phyloP scores from a whole-genome alignment of 1,140 invertebrate species.

The Zaprionus ghesquierei region DNA sequence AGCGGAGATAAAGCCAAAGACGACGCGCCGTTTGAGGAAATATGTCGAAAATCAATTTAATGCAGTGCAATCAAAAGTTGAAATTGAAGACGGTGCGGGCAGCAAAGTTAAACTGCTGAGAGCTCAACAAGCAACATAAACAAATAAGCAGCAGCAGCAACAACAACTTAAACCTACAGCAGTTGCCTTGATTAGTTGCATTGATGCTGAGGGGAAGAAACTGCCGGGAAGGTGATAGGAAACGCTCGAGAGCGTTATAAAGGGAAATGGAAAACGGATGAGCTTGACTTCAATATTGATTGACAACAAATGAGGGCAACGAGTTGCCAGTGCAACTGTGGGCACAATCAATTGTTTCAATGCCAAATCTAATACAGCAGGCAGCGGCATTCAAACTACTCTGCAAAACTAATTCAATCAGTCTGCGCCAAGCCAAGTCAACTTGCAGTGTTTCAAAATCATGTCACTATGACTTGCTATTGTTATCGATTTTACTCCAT shows the following conservation, averaged over 20 bases:
- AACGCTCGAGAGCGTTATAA: background rate
- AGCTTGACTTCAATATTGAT: conserved; percentile 13
- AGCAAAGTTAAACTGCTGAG: conserved; percentile 49
- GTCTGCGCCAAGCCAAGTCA: background rate
- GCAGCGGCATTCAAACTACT: background rate
- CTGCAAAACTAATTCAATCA: background rate
- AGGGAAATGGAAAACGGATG: conserved; percentile 1
- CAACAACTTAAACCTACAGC: conserved; percentile 6
- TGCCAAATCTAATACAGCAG: background rate
- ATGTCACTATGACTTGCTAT: background rate
- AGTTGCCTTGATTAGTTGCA: conserved; percentile 56
- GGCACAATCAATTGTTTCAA: background rate
- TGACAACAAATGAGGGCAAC: conserved; percentile 2
- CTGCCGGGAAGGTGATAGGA: conserved; percentile 6
- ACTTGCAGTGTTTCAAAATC: background rate
- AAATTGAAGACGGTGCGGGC: conserved; percentile 56
- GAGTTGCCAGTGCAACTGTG: background rate
- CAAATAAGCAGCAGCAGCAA: conserved; percentile 22
- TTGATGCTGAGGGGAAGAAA: conserved; percentile 8
- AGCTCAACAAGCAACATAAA: conserved; percentile 11
- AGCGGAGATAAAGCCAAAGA: conserved; percentile 14
- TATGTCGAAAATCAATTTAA: conserved; percentile 76
- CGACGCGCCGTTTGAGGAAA: conserved; percentile 12
- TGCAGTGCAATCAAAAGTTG: conserved; percentile 78
- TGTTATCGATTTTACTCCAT: background rate